Base-by-base conservation (phyloP, 2,888 invertebrate species). In the Calameuta idolon region DNA sequence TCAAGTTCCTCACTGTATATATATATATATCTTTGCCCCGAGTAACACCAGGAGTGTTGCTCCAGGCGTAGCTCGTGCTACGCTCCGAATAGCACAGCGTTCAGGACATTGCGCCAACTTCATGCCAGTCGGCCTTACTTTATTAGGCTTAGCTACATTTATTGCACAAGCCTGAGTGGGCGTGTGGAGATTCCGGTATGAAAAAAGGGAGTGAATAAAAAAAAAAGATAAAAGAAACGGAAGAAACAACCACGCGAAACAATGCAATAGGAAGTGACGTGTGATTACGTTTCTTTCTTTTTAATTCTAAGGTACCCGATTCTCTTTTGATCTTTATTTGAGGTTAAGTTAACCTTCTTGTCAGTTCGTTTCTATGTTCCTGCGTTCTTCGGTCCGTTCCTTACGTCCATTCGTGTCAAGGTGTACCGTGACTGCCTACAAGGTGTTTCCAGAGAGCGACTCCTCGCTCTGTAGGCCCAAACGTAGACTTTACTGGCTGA, bases 401-500 rank as follows among this genome's bases (percentile, higher is more conserved):
- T 34, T 71, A 11, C 34, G 71, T 33, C 9, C 71, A 71, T 71
- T 33, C 71, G 75, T 79, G 79, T 79, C 79, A 79, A 79, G 77
- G 77, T 79, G 79, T 73, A 74, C 75, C 71, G 71, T 34, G 71
- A 34, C 71, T 34, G 71, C 33, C 55, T 71, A 71, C 71, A 34
- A 71, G 71, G 71, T 71, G 71, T 71, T 71, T 71, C 33, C 71
- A 71, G 12, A 15, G 31, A 71, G 71, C 71, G 71, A 71, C 33
- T 31, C 31, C 23, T 71, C 71, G 71, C 71, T 71, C 76, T 77
- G 15, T 68, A 73, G 40, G 73, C 76, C 40, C 34, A 75, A 55
- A 74, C 74, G 12, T 23, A 71, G 71, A 71, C 71, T 71, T 71
- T 34, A 34, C 71, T 31, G 31, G 71, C 87, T 90, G 88, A 90